Evolutionary conservation across 2,797 vertebrate genomes (phyloP).

Genomic region (Balearica regulorum): DNA sequence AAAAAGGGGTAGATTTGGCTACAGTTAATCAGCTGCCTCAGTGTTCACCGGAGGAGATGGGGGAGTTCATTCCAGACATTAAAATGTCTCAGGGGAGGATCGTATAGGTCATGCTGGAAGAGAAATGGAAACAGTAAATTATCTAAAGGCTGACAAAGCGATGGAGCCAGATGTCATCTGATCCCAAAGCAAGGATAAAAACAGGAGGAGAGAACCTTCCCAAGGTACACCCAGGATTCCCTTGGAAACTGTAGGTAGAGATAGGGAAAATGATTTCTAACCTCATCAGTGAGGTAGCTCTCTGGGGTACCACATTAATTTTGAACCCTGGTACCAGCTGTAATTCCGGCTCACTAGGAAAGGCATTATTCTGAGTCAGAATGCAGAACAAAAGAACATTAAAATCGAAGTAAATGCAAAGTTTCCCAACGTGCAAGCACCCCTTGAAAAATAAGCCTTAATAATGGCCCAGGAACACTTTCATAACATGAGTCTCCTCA

Average conservation of each 20-base stretch:
- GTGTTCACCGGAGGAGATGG: neutral
- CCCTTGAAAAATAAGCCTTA: slow-evolving; percentile 31
- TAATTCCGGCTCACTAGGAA: neutral
- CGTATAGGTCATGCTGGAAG: neutral
- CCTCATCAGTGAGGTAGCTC: neutral
- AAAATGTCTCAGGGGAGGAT: slow-evolving; percentile 31
- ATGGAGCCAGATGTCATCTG: slow-evolving; percentile 1
- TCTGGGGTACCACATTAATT: neutral
- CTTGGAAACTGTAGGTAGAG: neutral
- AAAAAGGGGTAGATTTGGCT: slow-evolving; percentile 13
- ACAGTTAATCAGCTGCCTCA: slow-evolving; percentile 33
- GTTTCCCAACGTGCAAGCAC: neutral
- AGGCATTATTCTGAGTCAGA: neutral
- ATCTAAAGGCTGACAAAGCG: neutral
- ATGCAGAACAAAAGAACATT: slow-evolving; percentile 24
- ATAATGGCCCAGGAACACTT: neutral
- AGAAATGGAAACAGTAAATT: slow-evolving; percentile 34
- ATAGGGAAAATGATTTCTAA: neutral
- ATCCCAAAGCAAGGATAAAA: neutral
- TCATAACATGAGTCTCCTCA: neutral
- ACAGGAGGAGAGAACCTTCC: neutral
- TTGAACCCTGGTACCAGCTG: neutral
- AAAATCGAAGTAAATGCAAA: neutral
- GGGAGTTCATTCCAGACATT: slow-evolving; percentile 25
- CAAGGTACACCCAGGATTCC: neutral